Conservation (phyloP, 2,113 vertebrate genomes). For the Anoura caudifer region DNA sequence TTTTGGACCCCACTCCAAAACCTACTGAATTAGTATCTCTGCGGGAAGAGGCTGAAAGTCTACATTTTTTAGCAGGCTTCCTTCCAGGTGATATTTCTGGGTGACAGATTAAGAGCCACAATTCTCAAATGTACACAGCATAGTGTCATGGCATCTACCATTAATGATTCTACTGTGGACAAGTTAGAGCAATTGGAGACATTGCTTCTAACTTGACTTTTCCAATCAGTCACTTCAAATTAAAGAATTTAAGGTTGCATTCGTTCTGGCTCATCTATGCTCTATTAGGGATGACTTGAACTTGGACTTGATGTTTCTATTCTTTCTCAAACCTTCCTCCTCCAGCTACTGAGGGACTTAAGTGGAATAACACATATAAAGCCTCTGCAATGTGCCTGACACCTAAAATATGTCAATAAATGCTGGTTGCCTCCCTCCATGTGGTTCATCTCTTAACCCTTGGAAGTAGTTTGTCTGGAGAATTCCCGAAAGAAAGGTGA, state of each 20-base stretch:
- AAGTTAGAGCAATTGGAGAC: not conserved
- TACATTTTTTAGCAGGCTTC: not conserved
- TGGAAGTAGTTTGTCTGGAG: not conserved
- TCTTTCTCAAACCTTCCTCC: not conserved
- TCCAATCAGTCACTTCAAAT: not conserved
- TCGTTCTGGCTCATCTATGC: not conserved
- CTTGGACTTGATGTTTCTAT: not conserved
- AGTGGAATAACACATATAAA: not conserved
- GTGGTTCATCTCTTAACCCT: not conserved
- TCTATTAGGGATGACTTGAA: not conserved
- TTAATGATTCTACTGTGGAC: not conserved
- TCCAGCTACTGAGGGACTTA: not conserved
- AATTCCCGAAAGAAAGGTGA: not conserved
- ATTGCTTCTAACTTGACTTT: not conserved
- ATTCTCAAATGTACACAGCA: not conserved
- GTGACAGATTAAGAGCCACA: not conserved
- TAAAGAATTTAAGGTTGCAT: not conserved
- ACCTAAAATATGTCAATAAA: not conserved
- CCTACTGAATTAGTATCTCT: not conserved
- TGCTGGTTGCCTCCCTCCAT: rapidly evolving
- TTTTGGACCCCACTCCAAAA: not conserved
- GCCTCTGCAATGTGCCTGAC: not conserved
- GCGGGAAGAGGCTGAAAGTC: not conserved
- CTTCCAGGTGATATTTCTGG: not conserved
- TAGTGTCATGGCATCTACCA: not conserved